These are phyloP conservation scores for Idris sp. DNA, from an alignment of 1,140 invertebrate species.

Conservation along the genomic window DNA sequence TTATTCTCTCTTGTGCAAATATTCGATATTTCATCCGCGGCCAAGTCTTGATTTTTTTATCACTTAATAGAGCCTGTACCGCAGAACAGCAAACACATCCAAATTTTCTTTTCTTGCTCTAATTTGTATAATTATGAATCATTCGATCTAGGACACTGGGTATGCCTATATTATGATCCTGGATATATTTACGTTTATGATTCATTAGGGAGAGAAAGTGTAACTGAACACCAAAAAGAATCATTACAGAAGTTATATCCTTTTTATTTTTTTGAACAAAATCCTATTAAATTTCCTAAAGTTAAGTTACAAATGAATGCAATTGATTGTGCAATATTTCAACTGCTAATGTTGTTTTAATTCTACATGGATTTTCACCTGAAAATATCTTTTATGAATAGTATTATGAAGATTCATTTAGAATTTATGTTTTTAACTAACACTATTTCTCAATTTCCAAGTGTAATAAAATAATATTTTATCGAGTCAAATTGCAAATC, in stretches of 20 bases:
- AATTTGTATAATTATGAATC: constrained; percentile 1
- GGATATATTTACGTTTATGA: constrained; percentile 25
- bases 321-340: constrained; percentile 6
- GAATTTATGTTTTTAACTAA: too few relatives aligned
- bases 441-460: too few relatives aligned
- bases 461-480: too few relatives aligned
- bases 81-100: constrained; percentile 15
- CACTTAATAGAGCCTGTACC: constrained; percentile 3
- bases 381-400: too few relatives aligned
- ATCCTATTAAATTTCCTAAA: neutral
- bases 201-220: constrained; percentile 6
- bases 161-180: constrained; percentile 15
- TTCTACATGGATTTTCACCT: neutral
- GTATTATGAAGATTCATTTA: too few relatives aligned
- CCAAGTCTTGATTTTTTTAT: constrained; percentile 9
- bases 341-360: neutral
- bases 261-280: neutral
- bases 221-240: constrained; percentile 1
- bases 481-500: too few relatives aligned
- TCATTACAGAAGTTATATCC: neutral
- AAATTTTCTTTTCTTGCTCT: constrained; percentile 22
- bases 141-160: constrained; percentile 19
- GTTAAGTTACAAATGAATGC: neutral
- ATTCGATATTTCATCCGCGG: constrained; percentile 9
- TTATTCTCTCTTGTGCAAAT: constrained; percentile 8